Evolutionary conservation across 2,113 vertebrate species (phyloP).

Genomic region (Pelmatolapia mariae): DNA sequence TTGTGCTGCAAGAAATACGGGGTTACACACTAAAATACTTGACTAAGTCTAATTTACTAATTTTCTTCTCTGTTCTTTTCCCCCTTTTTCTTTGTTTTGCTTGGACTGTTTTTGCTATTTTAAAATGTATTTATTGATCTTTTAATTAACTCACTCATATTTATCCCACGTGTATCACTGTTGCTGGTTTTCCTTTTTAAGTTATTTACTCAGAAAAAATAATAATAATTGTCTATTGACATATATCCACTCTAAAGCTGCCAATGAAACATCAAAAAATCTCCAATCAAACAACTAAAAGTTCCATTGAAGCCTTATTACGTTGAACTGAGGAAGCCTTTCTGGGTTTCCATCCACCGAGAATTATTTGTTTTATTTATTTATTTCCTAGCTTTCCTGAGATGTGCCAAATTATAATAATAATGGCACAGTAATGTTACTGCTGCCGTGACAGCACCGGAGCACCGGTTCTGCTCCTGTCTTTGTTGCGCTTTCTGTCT

Average conservation of each 20-base stretch:
- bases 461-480: neutral
- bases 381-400: neutral
- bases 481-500: conserved; percentile 4
- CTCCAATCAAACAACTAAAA: neutral
- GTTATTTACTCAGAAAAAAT: neutral
- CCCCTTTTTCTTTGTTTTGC: neutral
- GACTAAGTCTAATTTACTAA: neutral
- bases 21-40: neutral
- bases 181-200: neutral
- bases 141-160: neutral
- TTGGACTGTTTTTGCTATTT: neutral
- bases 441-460: neutral
- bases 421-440: neutral
- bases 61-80: rapidly evolving
- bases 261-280: neutral
- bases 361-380: neutral
- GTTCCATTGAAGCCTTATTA: neutral
- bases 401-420: neutral
- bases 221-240: neutral
- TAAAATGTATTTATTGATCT: neutral
- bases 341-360: neutral
- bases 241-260: neutral
- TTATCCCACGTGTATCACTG: neutral
- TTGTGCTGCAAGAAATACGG: neutral
- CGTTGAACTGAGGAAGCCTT: neutral